phyloP scores from a whole-genome alignment of 2,113 vertebrate species.

The Lycaon pictus region DNA sequence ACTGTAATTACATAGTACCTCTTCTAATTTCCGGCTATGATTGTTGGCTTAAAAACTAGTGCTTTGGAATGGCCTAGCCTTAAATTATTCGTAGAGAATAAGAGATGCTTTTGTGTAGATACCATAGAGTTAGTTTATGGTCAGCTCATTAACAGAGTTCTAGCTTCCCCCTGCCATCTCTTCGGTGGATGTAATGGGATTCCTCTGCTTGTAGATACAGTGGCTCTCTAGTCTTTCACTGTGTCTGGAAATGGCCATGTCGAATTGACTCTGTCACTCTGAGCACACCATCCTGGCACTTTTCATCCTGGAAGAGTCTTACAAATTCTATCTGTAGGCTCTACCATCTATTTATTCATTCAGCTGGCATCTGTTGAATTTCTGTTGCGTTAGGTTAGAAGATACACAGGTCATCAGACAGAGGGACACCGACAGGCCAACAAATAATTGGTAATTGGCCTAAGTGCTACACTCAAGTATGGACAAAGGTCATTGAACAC shows the following conservation, averaged over 20 bases:
- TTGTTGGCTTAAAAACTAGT: neutral
- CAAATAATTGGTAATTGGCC: too few relatives aligned
- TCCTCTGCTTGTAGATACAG: neutral
- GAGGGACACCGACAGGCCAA: neutral
- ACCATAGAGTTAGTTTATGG: neutral
- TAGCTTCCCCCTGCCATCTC: neutral
- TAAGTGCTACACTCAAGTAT: neutral
- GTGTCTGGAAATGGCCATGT: neutral
- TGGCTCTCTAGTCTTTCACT: neutral
- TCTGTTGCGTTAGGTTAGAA: neutral
- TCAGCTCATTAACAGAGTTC: neutral
- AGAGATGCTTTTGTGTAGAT: neutral
- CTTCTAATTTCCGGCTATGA: neutral
- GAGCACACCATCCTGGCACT: neutral
- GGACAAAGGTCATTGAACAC: neutral
- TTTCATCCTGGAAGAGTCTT: neutral
- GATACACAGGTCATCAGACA: neutral
- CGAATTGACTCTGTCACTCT: neutral
- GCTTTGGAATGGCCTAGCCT: neutral
- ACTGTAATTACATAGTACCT: neutral
- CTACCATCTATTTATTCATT: neutral
- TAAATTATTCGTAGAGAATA: neutral
- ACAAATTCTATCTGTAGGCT: neutral
- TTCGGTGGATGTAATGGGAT: neutral
- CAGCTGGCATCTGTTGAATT: neutral